Evolutionary conservation across 1,140 invertebrate genomes (phyloP).

Genomic region (Scaptomyza hsui): DNA sequence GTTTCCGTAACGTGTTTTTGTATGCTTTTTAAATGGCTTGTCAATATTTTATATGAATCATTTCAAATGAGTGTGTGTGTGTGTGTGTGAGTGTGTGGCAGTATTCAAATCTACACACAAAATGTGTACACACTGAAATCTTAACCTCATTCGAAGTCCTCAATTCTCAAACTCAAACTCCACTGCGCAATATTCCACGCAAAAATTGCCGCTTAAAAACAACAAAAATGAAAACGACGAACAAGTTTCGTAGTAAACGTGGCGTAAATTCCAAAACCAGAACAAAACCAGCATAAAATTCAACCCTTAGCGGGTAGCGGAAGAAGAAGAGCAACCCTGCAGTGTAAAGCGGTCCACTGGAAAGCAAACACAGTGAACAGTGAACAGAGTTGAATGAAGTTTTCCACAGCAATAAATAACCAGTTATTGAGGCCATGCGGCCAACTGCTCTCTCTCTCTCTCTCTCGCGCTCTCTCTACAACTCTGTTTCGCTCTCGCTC

Average conservation of each 20-base stretch:
- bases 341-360: slow-evolving; percentile 11
- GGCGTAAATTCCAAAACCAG: slow-evolving; percentile 1
- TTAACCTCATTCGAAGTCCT: slow-evolving; percentile 8
- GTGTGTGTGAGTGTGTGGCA: background rate
- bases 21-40: background rate
- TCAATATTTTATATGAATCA: slow-evolving; percentile 23
- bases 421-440: slow-evolving; percentile 28
- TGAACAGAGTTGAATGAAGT: slow-evolving; percentile 32
- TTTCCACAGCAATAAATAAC: slow-evolving; percentile 15
- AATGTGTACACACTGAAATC: slow-evolving; percentile 11
- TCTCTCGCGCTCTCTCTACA: background rate
- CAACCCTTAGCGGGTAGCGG: slow-evolving; percentile 14
- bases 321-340: slow-evolving; percentile 8
- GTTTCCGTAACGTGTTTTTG: background rate
- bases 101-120: slow-evolving; percentile 24
- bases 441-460: slow-evolving; percentile 4
- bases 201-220: slow-evolving; percentile 30
- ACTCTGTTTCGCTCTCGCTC: background rate
- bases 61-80: slow-evolving; percentile 14
- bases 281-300: background rate
- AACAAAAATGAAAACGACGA: background rate
- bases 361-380: slow-evolving; percentile 13
- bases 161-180: background rate
- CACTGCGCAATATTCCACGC: slow-evolving; percentile 8
- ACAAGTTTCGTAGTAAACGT: slow-evolving; percentile 22